A percentile compares a stretch with the other conserved stretches of the same genome.
These are phyloP conservation scores for Salvelinus fontinalis DNA, from an alignment of 2,113 vertebrate genomes.

Conservation along the genomic window DNA sequence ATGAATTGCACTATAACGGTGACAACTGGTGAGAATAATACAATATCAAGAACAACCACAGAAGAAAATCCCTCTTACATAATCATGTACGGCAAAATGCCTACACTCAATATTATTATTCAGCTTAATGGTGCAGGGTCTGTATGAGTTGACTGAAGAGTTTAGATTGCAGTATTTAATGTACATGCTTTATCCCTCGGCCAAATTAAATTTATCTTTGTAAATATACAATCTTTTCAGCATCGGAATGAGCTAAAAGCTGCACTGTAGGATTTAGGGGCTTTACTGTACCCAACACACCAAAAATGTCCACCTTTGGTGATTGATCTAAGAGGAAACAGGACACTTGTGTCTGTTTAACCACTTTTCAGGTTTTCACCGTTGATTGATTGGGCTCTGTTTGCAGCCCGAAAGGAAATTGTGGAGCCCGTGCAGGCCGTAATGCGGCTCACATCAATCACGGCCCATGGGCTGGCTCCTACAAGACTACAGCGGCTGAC, in stretches of 20 bases:
- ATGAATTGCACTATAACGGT: too few relatives aligned
- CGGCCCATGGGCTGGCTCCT: constrained; percentile 28
- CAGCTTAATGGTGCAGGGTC: too few relatives aligned
- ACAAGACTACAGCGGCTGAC: constrained; percentile 32
- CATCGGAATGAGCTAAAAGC: constrained; percentile 15
- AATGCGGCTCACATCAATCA: constrained; percentile 62
- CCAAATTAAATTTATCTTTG: neutral
- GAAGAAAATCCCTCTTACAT: too few relatives aligned
- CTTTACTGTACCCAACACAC: constrained; percentile 18
- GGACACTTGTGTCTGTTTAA: constrained; percentile 58
- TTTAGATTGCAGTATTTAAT: neutral
- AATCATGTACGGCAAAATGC: too few relatives aligned
- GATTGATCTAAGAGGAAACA: constrained; percentile 60
- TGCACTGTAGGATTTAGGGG: constrained; percentile 33
- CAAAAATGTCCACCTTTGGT: constrained; percentile 26
- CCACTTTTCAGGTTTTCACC: constrained; percentile 47
- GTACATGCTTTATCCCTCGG: neutral
- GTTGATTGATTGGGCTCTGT: constrained; percentile 61
- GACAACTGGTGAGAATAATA: too few relatives aligned
- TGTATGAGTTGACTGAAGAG: neutral
- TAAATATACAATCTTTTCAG: neutral
- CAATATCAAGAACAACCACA: too few relatives aligned
- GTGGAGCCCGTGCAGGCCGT: constrained; percentile 30
- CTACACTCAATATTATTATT: too few relatives aligned
- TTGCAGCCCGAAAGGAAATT: constrained; percentile 53